Evolutionary conservation across 92 coral and sea anemone species (phyloP).

Genomic region (Epizoanthus ramosus): DNA sequence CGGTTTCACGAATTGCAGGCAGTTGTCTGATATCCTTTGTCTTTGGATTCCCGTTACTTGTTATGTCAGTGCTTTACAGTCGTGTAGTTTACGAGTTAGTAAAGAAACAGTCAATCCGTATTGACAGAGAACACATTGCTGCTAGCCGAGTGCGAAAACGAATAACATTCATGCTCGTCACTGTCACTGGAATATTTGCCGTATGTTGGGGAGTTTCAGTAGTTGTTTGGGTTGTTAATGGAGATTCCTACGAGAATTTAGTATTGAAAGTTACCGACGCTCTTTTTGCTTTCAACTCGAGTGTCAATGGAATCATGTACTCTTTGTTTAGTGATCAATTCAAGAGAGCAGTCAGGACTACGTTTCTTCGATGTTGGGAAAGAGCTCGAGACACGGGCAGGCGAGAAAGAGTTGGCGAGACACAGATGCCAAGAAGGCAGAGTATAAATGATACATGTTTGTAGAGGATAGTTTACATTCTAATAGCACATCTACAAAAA

Average conservation of each 20-base stretch:
- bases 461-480: no score
- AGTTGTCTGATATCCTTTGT: no score
- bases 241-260: neutral
- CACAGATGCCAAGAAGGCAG: no score
- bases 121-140: conserved; percentile 12
- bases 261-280: neutral
- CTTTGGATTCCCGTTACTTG: neutral
- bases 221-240: neutral
- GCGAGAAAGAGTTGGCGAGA: no score
- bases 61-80: neutral
- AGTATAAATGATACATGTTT: no score
- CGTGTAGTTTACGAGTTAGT: neutral
- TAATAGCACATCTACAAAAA: no score
- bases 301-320: conserved; percentile 8
- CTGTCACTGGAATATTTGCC: conserved; percentile 6
- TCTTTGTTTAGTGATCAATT: neutral
- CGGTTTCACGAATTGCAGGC: neutral
- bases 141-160: neutral
- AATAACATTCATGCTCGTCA: conserved; percentile 7
- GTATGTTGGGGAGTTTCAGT: neutral
- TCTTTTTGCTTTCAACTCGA: conserved; percentile 1
- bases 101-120: neutral
- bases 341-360: neutral
- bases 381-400: no score
- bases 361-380: no score